Percentiles rank a stretch among this genome's conserved stretches.
These are phyloP conservation scores for Ptychadena robeensis DNA, from an alignment of 2,797 vertebrate genomes.

Conservation along the genomic window DNA sequence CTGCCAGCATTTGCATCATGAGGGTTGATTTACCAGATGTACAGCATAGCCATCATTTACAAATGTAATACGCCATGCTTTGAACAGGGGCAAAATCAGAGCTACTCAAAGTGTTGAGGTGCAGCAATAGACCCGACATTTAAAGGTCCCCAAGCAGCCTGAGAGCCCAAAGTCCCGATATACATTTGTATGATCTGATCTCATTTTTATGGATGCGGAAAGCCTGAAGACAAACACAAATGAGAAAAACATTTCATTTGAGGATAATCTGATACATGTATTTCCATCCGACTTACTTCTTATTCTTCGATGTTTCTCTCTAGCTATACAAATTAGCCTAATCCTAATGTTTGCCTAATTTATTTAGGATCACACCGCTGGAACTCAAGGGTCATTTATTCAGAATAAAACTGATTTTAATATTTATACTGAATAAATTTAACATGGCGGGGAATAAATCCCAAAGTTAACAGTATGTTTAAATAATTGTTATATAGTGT, in stretches of 20 bases:
- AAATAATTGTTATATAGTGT: slow-evolving; percentile 49
- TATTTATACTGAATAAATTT: slow-evolving; percentile 58
- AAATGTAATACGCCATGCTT: too few species aligned
- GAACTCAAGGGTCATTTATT: slow-evolving; percentile 55
- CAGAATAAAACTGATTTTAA: slow-evolving; percentile 53
- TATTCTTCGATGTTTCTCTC: slow-evolving; percentile 24
- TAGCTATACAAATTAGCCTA: slow-evolving; percentile 51
- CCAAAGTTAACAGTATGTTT: slow-evolving; percentile 51
- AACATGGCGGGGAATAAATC: slow-evolving; percentile 40
- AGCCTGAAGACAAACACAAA: slow-evolving; percentile 37
- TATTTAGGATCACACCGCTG: slow-evolving; percentile 52
- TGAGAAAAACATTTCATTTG: slow-evolving; percentile 14
- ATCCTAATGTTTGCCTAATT: slow-evolving; percentile 60
- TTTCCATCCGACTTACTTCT: slow-evolving; percentile 37
- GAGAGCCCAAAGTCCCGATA: not conserved
- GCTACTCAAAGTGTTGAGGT: too few species aligned
- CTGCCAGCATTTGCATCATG: too few species aligned
- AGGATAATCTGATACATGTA: slow-evolving; percentile 47
- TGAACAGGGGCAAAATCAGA: too few species aligned
- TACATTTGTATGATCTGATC: slow-evolving; percentile 17
- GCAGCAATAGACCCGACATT: not conserved
- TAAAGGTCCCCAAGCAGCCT: not conserved
- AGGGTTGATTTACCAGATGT: too few species aligned
- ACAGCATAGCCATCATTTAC: too few species aligned
- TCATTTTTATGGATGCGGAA: slow-evolving; percentile 17